A percentile compares a stretch with the other conserved stretches of the same genome.
These are phyloP conservation scores for Adrianichthys oophorus DNA, from an alignment of 2,797 vertebrate species.

Conservation along the genomic window DNA sequence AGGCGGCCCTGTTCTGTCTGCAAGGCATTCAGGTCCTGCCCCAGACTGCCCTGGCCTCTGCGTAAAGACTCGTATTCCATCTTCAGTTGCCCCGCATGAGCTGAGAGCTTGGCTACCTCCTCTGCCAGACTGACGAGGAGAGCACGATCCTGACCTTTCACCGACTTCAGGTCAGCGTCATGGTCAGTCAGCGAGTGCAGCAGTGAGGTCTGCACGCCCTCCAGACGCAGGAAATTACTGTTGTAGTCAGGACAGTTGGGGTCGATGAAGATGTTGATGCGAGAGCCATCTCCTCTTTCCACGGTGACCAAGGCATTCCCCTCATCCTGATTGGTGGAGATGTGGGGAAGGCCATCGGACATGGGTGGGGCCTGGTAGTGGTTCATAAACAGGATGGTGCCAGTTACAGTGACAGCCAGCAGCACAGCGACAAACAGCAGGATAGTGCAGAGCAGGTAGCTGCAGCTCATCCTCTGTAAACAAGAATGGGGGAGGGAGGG, in stretches of 20 bases:
- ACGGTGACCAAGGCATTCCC: conserved; percentile 95
- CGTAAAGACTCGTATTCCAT: conserved; percentile 87
- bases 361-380: conserved; percentile 86
- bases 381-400: conserved; percentile 95
- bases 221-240: conserved; percentile 86
- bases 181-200: conserved; percentile 85
- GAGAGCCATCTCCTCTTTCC: conserved; percentile 90
- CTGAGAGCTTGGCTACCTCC: conserved; percentile 90
- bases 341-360: conserved; percentile 87
- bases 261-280: conserved; percentile 96
- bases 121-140: conserved; percentile 88
- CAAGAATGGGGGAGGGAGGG: background rate
- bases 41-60: conserved; percentile 86
- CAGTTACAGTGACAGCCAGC: conserved; percentile 89
- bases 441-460: conserved; percentile 91
- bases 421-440: conserved; percentile 92
- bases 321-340: conserved; percentile 92
- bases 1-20: conserved; percentile 92
- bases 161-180: conserved; percentile 83
- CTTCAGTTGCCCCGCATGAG: conserved; percentile 86
- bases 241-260: conserved; percentile 92
- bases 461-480: conserved; percentile 89
- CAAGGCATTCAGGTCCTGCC: conserved; percentile 89
- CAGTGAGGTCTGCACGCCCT: conserved; percentile 89
- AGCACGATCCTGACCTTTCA: conserved; percentile 86